These are phyloP conservation scores for Agrotis clavis DNA, from an alignment of 2,888 invertebrate species.

Conservation along the genomic window DNA sequence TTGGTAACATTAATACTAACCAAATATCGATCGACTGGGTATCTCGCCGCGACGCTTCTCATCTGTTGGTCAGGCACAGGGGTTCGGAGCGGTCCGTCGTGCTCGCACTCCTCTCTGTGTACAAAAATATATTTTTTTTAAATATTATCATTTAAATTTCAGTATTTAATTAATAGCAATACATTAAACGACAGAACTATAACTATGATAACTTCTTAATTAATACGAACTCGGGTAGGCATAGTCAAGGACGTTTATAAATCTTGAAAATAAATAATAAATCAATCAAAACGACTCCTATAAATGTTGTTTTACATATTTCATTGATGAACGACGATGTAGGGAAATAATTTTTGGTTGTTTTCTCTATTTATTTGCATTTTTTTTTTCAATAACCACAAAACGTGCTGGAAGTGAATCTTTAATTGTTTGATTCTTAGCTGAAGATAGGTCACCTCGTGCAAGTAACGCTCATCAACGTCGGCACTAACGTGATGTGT, in stretches of 20 bases:
- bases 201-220: background rate
- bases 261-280: background rate
- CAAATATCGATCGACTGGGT: slow-evolving; percentile 90
- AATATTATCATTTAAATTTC: background rate
- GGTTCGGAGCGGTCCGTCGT: slow-evolving; percentile 86
- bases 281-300: background rate
- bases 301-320: background rate
- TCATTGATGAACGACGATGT: background rate
- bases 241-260: background rate
- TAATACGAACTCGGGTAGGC: background rate
- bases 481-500: background rate
- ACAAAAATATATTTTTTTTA: slow-evolving; percentile 54
- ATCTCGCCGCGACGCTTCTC: slow-evolving; percentile 76
- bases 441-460: background rate
- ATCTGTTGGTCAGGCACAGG: slow-evolving; percentile 89
- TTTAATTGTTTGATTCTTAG: background rate
- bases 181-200: background rate
- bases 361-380: background rate
- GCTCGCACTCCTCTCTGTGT: slow-evolving; percentile 80
- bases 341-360: background rate
- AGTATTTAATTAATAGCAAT: slow-evolving; percentile 1
- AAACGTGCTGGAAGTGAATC: background rate
- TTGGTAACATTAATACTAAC: slow-evolving; percentile 70
- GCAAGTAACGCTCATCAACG: background rate
- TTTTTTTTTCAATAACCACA: background rate